Evolutionary conservation across 2,888 invertebrate genomes (phyloP).

Genomic region (Dendrolimus pini): DNA sequence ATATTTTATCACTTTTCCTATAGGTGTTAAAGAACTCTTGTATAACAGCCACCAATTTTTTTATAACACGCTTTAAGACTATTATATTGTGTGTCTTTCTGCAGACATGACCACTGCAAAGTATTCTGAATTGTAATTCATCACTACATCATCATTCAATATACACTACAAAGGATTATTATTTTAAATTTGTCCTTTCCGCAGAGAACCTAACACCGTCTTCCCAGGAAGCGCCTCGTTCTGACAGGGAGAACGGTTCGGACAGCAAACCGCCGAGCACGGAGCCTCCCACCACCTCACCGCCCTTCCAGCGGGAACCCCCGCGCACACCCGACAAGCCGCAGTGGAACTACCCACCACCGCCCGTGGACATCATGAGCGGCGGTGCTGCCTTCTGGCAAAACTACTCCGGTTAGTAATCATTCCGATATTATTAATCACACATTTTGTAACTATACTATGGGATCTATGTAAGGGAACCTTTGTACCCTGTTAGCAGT

Average conservation of each 20-base stretch:
- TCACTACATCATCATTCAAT: neutral
- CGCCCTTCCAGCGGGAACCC: slow-evolving; percentile 64
- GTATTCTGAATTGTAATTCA: no score
- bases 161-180: slow-evolving; percentile 6
- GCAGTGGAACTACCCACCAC: slow-evolving; percentile 75
- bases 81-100: no score
- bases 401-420: slow-evolving; percentile 88
- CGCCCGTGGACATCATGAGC: slow-evolving; percentile 85
- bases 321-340: slow-evolving; percentile 68
- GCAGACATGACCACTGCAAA: no score
- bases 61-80: no score
- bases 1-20: no score
- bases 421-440: neutral
- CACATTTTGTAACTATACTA: no score
- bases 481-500: no score
- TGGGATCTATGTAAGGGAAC: no score
- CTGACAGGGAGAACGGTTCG: slow-evolving; percentile 63
- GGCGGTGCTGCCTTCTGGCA: slow-evolving; percentile 93
- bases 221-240: slow-evolving; percentile 50
- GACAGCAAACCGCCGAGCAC: slow-evolving; percentile 68
- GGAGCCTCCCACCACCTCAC: slow-evolving; percentile 60
- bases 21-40: no score
- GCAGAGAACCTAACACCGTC: slow-evolving; percentile 57
- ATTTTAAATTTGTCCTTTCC: no score
- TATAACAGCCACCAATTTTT: no score